phyloP scores from a whole-genome alignment of 2,888 invertebrate species.

The Melinaea menophilus region DNA sequence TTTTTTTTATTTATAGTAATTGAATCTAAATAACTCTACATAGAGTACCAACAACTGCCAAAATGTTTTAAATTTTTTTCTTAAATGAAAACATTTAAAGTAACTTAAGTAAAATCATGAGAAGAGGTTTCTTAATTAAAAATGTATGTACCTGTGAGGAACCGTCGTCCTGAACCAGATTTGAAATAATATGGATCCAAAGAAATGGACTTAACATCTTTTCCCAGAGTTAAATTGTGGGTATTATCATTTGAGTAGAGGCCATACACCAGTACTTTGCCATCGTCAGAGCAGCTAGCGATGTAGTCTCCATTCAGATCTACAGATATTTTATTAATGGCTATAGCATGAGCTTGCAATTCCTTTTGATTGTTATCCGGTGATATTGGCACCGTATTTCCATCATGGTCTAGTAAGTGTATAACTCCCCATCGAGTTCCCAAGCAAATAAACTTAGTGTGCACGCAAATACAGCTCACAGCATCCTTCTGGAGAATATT shows the following conservation, averaged over 20 bases:
- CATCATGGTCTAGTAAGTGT: slow-evolving; percentile 94
- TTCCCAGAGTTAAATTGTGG: slow-evolving; percentile 85
- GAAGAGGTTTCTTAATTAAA: neutral
- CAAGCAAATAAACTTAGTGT: slow-evolving; percentile 95
- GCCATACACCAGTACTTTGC: slow-evolving; percentile 91
- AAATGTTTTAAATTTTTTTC: too few relatives aligned
- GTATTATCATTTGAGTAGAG: slow-evolving; percentile 91
- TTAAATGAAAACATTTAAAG: too few relatives aligned
- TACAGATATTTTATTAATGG: slow-evolving; percentile 96
- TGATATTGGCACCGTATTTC: slow-evolving; percentile 82
- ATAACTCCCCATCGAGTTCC: slow-evolving; percentile 96
- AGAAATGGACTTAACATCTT: slow-evolving; percentile 90
- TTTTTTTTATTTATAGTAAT: too few relatives aligned
- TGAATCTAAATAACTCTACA: too few relatives aligned
- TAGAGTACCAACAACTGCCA: too few relatives aligned
- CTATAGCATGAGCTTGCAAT: slow-evolving; percentile 88
- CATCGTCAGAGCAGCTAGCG: slow-evolving; percentile 95
- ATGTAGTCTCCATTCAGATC: slow-evolving; percentile 96
- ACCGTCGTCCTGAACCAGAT: slow-evolving; percentile 86
- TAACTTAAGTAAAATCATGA: too few relatives aligned
- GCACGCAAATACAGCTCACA: slow-evolving; percentile 93
- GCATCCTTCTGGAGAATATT: slow-evolving; percentile 90
- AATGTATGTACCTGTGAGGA: slow-evolving; percentile 80
- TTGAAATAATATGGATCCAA: slow-evolving; percentile 90
- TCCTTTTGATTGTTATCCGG: slow-evolving; percentile 81